Conservation (phyloP, 2,113 vertebrate species). For the Carassius gibelio region DNA sequence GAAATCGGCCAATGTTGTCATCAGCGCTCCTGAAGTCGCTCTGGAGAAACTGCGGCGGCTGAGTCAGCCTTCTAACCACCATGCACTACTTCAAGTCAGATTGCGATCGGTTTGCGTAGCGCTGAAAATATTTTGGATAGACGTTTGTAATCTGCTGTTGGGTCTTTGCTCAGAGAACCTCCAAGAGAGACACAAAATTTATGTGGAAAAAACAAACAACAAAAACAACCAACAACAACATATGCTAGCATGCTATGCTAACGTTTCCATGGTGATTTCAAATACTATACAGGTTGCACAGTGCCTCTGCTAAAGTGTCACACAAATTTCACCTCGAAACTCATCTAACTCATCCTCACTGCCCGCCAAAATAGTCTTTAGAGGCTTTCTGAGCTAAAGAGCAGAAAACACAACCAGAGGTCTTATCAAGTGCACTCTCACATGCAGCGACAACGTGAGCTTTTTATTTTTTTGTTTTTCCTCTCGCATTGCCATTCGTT, state of each 20-base stretch:
- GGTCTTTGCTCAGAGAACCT: background rate
- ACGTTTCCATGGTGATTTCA: background rate
- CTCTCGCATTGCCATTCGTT: background rate
- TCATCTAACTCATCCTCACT: constrained; percentile 7
- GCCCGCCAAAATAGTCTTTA: constrained; percentile 11
- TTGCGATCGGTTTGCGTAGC: too few relatives aligned
- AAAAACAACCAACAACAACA: background rate
- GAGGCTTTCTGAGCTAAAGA: background rate
- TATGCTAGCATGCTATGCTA: background rate
- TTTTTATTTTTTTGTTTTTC: background rate
- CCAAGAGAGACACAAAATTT: background rate
- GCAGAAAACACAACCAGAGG: constrained; percentile 11
- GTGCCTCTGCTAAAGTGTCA: background rate
- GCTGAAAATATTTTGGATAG: background rate
- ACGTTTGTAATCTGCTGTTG: background rate
- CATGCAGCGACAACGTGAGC: constrained; percentile 22
- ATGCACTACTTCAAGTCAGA: too few relatives aligned
- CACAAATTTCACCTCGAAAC: background rate
- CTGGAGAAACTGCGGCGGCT: too few relatives aligned
- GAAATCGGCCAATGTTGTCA: too few relatives aligned
- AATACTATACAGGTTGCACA: constrained; percentile 5
- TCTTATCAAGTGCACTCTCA: constrained; percentile 11
- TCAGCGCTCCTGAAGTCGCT: too few relatives aligned
- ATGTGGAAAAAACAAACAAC: background rate
- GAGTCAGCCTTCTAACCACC: too few relatives aligned